A percentile compares a stretch with the other conserved stretches of the same genome.
Evolutionary conservation across 1,140 invertebrate genomes (phyloP).

Genomic region (Protaetia brevitarsis): DNA sequence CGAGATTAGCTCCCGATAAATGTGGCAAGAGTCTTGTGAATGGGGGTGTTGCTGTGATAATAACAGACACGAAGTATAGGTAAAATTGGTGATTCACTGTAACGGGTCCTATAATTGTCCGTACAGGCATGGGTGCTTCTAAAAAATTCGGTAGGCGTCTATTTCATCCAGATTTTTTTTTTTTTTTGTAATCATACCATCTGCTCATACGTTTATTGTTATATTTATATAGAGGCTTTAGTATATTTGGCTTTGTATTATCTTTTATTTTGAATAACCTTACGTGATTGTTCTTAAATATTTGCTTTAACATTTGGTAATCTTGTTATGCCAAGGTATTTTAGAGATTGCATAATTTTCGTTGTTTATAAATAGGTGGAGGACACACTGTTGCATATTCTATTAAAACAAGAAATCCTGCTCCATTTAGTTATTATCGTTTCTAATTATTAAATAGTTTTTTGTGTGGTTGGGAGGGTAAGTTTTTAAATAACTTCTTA

Average conservation of each 20-base stretch:
- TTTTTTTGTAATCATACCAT: neutral
- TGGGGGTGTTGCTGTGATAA: too few species aligned
- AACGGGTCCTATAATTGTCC: too few species aligned
- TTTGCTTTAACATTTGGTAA: neutral
- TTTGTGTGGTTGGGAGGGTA: neutral
- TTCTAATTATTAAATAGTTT: conserved; percentile 1
- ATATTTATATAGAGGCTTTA: neutral
- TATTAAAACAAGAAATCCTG: neutral
- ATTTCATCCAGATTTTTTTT: neutral
- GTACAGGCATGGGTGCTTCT: conserved; percentile 2
- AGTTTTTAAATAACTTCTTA: conserved; percentile 5
- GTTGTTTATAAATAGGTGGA: conserved; percentile 6
- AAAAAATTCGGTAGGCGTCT: conserved; percentile 1
- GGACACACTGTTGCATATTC: neutral
- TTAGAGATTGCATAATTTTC: neutral
- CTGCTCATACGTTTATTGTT: neutral
- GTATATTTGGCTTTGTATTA: neutral
- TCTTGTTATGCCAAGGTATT: neutral
- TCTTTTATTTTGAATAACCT: neutral
- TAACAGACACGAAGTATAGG: too few species aligned
- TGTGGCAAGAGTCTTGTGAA: too few species aligned
- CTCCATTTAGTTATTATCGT: neutral
- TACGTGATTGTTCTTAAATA: too few species aligned
- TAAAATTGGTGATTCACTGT: too few species aligned
- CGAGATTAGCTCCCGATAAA: too few species aligned